A percentile compares a stretch with the other conserved stretches of the same genome.
Evolutionary conservation across 2,113 vertebrate species (phyloP).

Genomic region (Motacilla alba): DNA sequence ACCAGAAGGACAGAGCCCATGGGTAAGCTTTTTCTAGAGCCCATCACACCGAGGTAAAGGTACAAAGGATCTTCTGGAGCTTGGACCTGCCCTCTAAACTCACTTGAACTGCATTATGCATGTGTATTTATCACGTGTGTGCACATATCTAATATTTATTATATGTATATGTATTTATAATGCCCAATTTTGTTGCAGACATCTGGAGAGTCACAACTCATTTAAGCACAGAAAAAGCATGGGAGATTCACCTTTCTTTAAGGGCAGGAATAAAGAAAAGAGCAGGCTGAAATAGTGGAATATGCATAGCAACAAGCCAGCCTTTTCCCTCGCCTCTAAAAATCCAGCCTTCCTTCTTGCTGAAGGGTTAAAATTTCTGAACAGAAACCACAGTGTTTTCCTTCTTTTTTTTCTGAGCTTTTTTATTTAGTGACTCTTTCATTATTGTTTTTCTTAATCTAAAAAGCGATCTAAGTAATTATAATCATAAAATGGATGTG

Average conservation of each 20-base stretch:
- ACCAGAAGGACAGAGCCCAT: fast-evolving
- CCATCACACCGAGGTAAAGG: background rate
- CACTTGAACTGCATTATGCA: background rate
- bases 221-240: background rate
- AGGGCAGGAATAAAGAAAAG: background rate
- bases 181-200: background rate
- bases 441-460: slow-evolving; percentile 40
- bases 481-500: slow-evolving; percentile 53
- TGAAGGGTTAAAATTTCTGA: slow-evolving; percentile 36
- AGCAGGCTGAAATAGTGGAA: background rate
- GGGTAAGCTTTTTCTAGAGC: background rate
- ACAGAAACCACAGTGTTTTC: slow-evolving; percentile 30
- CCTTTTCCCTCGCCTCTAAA: background rate
- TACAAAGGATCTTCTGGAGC: background rate
- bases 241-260: background rate
- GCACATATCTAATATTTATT: background rate
- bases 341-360: background rate
- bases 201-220: background rate
- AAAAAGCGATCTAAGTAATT: slow-evolving; percentile 45
- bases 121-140: background rate
- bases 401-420: background rate
- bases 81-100: background rate
- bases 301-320: background rate
- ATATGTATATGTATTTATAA: background rate
- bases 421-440: slow-evolving; percentile 39